These are phyloP conservation scores for Coregonus suidteri DNA, from an alignment of 2,797 vertebrate species.

Conservation along the genomic window DNA sequence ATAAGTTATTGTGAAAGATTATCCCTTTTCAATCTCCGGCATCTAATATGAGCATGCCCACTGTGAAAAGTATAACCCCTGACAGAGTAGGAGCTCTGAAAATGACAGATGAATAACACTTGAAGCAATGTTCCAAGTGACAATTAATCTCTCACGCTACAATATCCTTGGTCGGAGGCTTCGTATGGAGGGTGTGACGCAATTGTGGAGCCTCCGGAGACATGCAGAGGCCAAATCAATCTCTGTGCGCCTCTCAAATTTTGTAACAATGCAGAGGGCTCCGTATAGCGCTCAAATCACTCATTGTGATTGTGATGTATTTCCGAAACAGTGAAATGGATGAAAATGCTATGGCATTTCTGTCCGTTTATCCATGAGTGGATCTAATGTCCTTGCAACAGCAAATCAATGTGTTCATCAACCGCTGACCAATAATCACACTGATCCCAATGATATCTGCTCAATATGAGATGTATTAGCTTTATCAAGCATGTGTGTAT, in stretches of 20 bases:
- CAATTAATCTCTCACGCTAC: slow-evolving; percentile 1
- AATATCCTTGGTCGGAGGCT: not conserved
- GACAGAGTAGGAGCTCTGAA: slow-evolving; percentile 40
- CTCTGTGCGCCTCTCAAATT: too few relatives aligned
- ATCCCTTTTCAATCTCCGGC: not conserved
- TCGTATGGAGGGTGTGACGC: too few relatives aligned
- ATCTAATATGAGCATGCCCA: not conserved
- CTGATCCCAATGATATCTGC: slow-evolving; percentile 17
- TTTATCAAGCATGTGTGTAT: slow-evolving; percentile 9
- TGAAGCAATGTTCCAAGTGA: not conserved
- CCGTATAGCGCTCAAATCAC: not conserved
- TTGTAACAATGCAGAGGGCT: too few relatives aligned
- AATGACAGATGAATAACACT: slow-evolving; percentile 47
- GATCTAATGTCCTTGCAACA: not conserved
- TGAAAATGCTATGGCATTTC: not conserved
- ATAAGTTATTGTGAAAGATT: not conserved
- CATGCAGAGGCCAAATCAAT: too few relatives aligned
- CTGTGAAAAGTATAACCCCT: slow-evolving; percentile 26
- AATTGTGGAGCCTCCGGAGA: too few relatives aligned
- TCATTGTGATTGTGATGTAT: not conserved
- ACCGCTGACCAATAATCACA: slow-evolving; percentile 31
- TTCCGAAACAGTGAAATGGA: not conserved
- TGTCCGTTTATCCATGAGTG: not conserved
- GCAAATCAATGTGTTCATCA: not conserved
- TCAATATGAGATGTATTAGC: slow-evolving; percentile 14